Conservation (phyloP, 2,797 vertebrate genomes). For the Menidia menidia region DNA sequence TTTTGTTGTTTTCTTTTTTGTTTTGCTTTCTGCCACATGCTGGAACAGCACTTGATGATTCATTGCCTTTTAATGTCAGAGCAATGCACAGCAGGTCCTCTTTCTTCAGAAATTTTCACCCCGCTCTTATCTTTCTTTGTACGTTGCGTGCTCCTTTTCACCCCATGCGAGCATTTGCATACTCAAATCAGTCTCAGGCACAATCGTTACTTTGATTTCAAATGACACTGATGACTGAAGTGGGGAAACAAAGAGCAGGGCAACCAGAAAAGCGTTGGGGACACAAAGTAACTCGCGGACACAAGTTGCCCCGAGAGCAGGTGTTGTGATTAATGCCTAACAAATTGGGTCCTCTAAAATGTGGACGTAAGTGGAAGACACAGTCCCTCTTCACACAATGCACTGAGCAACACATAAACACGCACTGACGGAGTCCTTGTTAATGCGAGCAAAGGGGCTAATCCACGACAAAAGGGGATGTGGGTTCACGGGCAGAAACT, state of each 20-base stretch:
- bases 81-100: slow-evolving; percentile 52
- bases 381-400: slow-evolving; percentile 63
- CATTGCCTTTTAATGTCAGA: slow-evolving; percentile 68
- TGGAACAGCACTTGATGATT: slow-evolving; percentile 68
- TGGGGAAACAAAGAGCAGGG: slow-evolving; percentile 75
- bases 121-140: slow-evolving; percentile 23
- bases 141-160: slow-evolving; percentile 40
- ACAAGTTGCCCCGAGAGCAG: slow-evolving; percentile 74
- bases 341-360: slow-evolving; percentile 82
- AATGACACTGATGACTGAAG: slow-evolving; percentile 83
- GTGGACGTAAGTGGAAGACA: slow-evolving; percentile 72
- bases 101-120: slow-evolving; percentile 10
- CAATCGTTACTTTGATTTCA: slow-evolving; percentile 82
- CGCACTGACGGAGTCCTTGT: slow-evolving; percentile 71
- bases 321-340: slow-evolving; percentile 83
- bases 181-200: slow-evolving; percentile 80
- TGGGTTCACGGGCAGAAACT: slow-evolving; percentile 59
- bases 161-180: slow-evolving; percentile 73
- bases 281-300: slow-evolving; percentile 68
- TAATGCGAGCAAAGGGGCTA: slow-evolving; percentile 66
- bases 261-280: slow-evolving; percentile 54
- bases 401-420: slow-evolving; percentile 63
- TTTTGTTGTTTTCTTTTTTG: slow-evolving; percentile 41
- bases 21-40: slow-evolving; percentile 61
- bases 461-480: slow-evolving; percentile 71